Base-by-base conservation (phyloP, 2,797 vertebrate species). In the Poecile montanus region DNA sequence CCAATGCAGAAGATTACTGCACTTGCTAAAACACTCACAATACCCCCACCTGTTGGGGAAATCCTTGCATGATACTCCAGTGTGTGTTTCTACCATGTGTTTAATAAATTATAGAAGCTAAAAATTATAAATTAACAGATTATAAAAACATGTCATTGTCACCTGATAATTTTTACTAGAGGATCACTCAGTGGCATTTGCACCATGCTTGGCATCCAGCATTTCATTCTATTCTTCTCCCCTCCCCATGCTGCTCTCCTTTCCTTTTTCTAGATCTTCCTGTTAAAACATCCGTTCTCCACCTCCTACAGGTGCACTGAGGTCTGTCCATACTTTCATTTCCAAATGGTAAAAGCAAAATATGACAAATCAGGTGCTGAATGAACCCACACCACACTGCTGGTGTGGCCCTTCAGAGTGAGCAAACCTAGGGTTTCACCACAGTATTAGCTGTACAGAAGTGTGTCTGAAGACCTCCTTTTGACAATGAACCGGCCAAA, bases 301-400 rank as follows among this genome's bases (percentile, higher is more conserved):
- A 57, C 15, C 5, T 47, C 12, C 16, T 29, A 11, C 36, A 44
- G 29, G 10, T 56, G 87, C 75, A 44, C 10, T 20, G 19, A 80
- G 23, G n/a, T 30, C 34, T 53, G 16, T 10, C 25, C 8, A 16
- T 40, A 32, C 32, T 42, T 85, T 63, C 21, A 63, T 45, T 71
- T 77, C 45, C 34, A 91, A 70, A 70, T 19, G 6, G 8, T n/a
- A 67, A 65, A 38, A 74, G 22, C 26, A 85, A 50, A 25, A 48
- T 8, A 29, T 14, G 19, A 27, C 25, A 58, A 42, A 72, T 20
- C 6, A 38, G 47, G 36, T 7, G 11, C 15, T 9, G 6, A 27
- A 45, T 0, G 0, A 81, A 42, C 16, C 12, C 30, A 27, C 6
- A 36, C 6, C 1, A 3, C 9, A 7, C 26, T 36, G 38, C 6